A percentile compares a stretch with the other conserved stretches of the same genome.
Evolutionary conservation across 2,888 invertebrate genomes (phyloP).

Genomic region (Orthonychiurus folsomi): DNA sequence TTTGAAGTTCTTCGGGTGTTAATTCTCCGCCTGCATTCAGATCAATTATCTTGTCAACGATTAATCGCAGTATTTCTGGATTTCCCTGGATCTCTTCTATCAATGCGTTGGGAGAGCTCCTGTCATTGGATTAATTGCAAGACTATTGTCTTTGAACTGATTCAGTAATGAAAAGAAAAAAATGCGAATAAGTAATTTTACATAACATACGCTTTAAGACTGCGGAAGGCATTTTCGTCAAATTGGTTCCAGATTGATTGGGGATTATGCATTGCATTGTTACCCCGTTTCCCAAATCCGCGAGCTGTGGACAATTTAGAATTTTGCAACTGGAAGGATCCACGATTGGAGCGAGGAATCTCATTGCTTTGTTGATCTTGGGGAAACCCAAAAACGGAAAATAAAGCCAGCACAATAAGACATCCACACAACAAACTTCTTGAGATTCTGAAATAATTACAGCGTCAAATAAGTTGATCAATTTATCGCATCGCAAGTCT

Average conservation of each 20-base stretch:
- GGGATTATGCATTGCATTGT: background rate
- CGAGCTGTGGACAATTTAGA: conserved; percentile 55
- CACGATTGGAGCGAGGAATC: conserved; percentile 54
- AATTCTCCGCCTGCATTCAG: conserved; percentile 52
- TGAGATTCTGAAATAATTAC: conserved; percentile 2
- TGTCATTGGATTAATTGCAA: background rate
- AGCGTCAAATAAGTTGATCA: no score
- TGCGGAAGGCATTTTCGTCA: background rate
- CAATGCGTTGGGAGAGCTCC: conserved; percentile 46
- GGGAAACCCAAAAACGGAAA: conserved; percentile 4
- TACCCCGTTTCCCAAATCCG: conserved; percentile 57
- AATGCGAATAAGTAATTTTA: conserved; percentile 4
- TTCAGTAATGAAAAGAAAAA: conserved; percentile 1
- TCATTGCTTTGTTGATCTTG: background rate
- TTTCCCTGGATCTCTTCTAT: conserved; percentile 53
- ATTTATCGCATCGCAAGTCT: no score
- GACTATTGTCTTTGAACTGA: background rate
- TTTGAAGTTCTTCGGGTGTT: conserved; percentile 51
- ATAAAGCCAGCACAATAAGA: background rate
- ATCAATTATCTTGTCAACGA: conserved; percentile 54
- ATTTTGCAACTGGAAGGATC: conserved; percentile 50
- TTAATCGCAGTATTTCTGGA: conserved; percentile 52
- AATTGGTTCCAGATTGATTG: conserved; percentile 1
- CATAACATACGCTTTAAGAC: background rate
- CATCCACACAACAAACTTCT: background rate